Evolutionary conservation across 2,888 invertebrate genomes (phyloP), one percentile per base, ranked within the genome.

Genomic region (Timandra comae): DNA sequence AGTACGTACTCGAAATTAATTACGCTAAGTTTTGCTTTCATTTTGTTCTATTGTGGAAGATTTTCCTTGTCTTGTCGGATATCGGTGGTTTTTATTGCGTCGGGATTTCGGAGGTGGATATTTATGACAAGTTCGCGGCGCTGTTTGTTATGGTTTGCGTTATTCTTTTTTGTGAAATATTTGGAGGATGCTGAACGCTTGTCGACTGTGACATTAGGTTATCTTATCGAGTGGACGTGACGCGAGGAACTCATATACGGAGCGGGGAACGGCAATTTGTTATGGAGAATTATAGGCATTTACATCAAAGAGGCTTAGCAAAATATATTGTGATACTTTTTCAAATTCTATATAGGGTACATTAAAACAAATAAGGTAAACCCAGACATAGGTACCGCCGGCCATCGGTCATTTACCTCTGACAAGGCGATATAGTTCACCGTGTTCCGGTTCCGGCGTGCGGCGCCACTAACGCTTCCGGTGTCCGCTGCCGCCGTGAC

Each of bases 1-100:
- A 84, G 79, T 75, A 73, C 75, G 75, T 78, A 76, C 81, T 81
- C 60, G 69, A 80, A 82, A 84, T 85, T 85, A 85, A 85, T 85
- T 73, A 70, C 67, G 55, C 56, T 63, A 76, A 76, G 77, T 75
- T 74, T 75, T 73, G 74, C 74, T 75, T 74, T 70, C 75, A 69
- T 71, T 76, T 69, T 66, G 68, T 67, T 52, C 62, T 63, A 63
- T 71, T 72, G 72, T 68, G 61, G 59, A 49, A 59, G 68, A 63
- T 70, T 71, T 62, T 60, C 62, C 67, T 56, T 63, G 66, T 68
- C 62, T 64, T 57, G 70, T 63, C 46, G 55, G 57, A 57, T 63
- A 60, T 62, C 55, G 62, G 58, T 34, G 65, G 57, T 61, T 69
- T 64, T 68, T 68, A 58, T 55, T 55, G 56, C 55, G 55, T 43